Conservation (phyloP, 2,888 invertebrate species). For the Gymnosoma rotundatum region DNA sequence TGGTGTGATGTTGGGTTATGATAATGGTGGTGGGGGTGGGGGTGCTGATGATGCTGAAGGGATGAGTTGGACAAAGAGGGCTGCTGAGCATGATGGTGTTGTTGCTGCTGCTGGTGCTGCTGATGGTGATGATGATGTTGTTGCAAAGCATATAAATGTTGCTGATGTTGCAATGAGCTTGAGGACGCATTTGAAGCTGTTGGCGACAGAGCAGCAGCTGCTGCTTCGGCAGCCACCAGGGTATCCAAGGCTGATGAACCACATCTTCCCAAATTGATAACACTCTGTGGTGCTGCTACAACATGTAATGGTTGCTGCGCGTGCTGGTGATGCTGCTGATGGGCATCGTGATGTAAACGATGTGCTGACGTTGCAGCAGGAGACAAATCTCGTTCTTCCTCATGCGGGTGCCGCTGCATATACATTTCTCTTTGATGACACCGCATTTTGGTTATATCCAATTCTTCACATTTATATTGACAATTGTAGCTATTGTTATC, state of each 20-base stretch:
- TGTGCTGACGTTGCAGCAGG: conserved; percentile 71
- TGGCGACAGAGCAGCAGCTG: conserved; percentile 75
- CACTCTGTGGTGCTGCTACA: conserved; percentile 74
- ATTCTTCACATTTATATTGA: conserved; percentile 79
- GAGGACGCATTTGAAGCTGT: conserved; percentile 74
- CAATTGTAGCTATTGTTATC: conserved; percentile 76
- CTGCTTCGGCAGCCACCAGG: conserved; percentile 76
- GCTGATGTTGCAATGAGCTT: conserved; percentile 71
- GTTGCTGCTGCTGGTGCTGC: conserved; percentile 56
- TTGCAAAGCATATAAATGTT: conserved; percentile 65
- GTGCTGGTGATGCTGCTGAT: conserved; percentile 67
- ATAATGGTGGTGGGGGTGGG: conserved; percentile 56
- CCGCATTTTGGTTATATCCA: conserved; percentile 78
- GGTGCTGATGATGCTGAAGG: conserved; percentile 51
- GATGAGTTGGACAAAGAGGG: conserved; percentile 35
- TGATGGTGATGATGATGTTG: conserved; percentile 63
- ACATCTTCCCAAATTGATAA: conserved; percentile 77
- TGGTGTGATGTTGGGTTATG: conserved; percentile 50
- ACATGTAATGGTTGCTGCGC: conserved; percentile 72
- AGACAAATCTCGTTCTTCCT: conserved; percentile 69
- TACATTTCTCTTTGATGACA: conserved; percentile 76
- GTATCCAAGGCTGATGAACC: conserved; percentile 73
- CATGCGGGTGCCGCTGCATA: conserved; percentile 66
- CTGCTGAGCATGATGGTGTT: conserved; percentile 49
- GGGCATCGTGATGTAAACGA: conserved; percentile 64